These are phyloP conservation scores for Cydia splendana DNA, from an alignment of 1,140 invertebrate species.

Conservation along the genomic window DNA sequence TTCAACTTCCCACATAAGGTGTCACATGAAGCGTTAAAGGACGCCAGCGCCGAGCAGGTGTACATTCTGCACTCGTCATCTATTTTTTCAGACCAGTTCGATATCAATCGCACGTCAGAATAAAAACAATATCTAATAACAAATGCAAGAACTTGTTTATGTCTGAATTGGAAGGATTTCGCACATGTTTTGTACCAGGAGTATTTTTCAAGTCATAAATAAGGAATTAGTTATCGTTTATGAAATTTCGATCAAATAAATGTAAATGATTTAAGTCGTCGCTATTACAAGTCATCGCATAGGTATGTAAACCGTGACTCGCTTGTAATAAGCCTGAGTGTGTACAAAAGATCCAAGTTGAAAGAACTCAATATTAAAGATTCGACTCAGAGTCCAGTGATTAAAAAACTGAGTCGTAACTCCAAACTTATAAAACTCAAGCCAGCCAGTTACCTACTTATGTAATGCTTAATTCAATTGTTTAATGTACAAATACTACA, in stretches of 20 bases:
- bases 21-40: neutral
- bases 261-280: too few species aligned
- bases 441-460: neutral
- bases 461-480: neutral
- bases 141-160: neutral
- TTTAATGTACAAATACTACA: constrained; percentile 22
- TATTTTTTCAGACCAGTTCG: constrained; percentile 1
- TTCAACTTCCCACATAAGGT: neutral
- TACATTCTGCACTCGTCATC: constrained; percentile 5
- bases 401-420: too few species aligned
- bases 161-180: too few species aligned
- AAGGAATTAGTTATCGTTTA: too few species aligned
- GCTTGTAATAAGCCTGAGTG: too few species aligned
- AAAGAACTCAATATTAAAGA: too few species aligned
- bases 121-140: neutral
- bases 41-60: neutral
- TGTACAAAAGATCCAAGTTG: too few species aligned
- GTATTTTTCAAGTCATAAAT: too few species aligned
- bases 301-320: too few species aligned
- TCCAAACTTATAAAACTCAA: neutral
- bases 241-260: too few species aligned
- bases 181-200: too few species aligned
- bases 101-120: neutral
- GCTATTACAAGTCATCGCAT: too few species aligned
- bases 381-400: neutral